Percentiles rank a stretch among this genome's conserved stretches.
Evolutionary conservation across 1,140 invertebrate genomes (phyloP).

Genomic region (Drosophila serrata): DNA sequence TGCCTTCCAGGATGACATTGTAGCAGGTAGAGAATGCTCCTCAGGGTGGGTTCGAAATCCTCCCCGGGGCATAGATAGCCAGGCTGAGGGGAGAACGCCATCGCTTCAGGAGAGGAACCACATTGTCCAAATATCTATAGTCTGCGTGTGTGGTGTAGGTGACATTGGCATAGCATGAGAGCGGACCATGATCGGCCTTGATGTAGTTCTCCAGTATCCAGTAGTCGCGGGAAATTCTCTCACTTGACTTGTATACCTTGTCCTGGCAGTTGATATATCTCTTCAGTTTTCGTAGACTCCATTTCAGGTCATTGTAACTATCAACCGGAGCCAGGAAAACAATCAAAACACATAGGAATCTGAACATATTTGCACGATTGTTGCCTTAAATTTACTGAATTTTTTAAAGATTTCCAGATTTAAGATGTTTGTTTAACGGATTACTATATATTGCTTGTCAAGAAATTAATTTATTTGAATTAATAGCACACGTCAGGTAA

Average conservation of each 20-base stretch:
- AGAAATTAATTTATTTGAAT: not conserved
- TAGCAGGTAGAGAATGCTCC: slow-evolving; percentile 89
- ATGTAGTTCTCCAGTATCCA: slow-evolving; percentile 96
- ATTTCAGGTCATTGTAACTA: not conserved
- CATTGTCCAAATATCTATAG: slow-evolving; percentile 95
- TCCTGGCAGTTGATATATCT: slow-evolving; percentile 87
- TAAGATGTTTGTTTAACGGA: not conserved
- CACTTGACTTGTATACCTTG: slow-evolving; percentile 87
- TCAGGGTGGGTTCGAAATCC: slow-evolving; percentile 88
- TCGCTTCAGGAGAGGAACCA: slow-evolving; percentile 91
- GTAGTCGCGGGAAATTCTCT: slow-evolving; percentile 91
- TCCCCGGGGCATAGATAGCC: slow-evolving; percentile 90
- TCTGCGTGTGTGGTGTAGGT: slow-evolving; percentile 97
- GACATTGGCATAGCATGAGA: slow-evolving; percentile 91
- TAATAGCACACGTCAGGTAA: not conserved
- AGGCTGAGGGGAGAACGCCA: slow-evolving; percentile 90
- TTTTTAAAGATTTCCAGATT: not conserved
- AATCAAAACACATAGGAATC: not conserved
- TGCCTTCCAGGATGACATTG: slow-evolving; percentile 88
- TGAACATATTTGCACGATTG: not conserved
- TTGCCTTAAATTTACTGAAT: not conserved
- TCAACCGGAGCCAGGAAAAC: not conserved
- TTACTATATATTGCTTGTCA: not conserved
- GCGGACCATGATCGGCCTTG: slow-evolving; percentile 86
- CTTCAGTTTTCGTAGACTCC: not conserved